These are phyloP conservation scores for Spatulosminthurus flaviceps DNA, from an alignment of 2,888 invertebrate species.

Conservation along the genomic window DNA sequence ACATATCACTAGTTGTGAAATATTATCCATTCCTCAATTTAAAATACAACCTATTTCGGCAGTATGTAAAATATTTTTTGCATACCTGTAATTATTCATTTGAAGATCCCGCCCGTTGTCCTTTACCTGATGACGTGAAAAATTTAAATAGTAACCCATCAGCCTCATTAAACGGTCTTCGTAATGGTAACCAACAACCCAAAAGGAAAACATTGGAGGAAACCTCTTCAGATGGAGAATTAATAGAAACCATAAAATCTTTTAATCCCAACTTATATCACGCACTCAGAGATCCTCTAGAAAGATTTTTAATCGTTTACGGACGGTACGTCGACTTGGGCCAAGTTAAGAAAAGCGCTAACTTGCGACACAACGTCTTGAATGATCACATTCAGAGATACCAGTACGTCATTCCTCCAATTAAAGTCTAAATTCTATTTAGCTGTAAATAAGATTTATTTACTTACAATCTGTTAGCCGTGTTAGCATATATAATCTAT, in stretches of 20 bases:
- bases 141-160: background rate
- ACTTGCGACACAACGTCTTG: slow-evolving; percentile 36
- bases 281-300: slow-evolving; percentile 47
- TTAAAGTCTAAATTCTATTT: background rate
- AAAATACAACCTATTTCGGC: too few relatives aligned
- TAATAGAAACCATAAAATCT: slow-evolving; percentile 29
- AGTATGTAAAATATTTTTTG: too few relatives aligned
- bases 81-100: too few relatives aligned
- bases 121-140: background rate
- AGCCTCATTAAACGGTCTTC: background rate
- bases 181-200: background rate
- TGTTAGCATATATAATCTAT: background rate
- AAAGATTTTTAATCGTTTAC: slow-evolving; percentile 52
- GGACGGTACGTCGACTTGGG: slow-evolving; percentile 52
- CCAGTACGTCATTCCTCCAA: background rate
- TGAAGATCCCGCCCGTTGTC: background rate
- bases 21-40: too few relatives aligned
- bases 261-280: slow-evolving; percentile 36
- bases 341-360: slow-evolving; percentile 28
- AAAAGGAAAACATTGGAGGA: slow-evolving; percentile 29
- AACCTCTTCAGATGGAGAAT: slow-evolving; percentile 35
- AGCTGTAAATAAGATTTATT: background rate
- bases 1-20: too few relatives aligned
- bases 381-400: slow-evolving; percentile 39
- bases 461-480: background rate